These are phyloP conservation scores for Speoplatyrhinus poulsoni DNA, from an alignment of 2,113 vertebrate genomes.

Conservation along the genomic window DNA sequence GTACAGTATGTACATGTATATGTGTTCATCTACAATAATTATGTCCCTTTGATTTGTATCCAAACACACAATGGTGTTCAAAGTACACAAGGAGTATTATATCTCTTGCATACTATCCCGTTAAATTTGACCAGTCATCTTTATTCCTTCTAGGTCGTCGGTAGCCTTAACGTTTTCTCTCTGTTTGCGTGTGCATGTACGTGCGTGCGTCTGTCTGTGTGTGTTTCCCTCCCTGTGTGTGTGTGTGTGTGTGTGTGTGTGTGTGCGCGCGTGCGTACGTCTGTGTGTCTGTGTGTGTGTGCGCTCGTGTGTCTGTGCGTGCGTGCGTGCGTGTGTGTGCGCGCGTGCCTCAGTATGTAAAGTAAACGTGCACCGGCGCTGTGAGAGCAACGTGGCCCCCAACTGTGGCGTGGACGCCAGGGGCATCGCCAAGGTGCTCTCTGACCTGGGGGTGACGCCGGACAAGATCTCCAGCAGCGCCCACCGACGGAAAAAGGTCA, in stretches of 20 bases:
- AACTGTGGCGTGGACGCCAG: slow-evolving; percentile 95
- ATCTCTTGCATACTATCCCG: no score
- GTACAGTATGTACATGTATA: no score
- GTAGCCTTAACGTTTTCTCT: neutral
- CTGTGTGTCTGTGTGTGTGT: slow-evolving; percentile 31
- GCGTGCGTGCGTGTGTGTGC: slow-evolving; percentile 34
- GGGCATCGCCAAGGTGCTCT: slow-evolving; percentile 93
- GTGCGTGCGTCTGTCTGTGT: neutral
- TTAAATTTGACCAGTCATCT: no score
- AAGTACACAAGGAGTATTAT: no score
- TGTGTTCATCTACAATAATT: no score
- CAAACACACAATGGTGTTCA: no score
- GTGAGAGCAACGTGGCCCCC: slow-evolving; percentile 95
- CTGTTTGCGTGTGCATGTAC: neutral
- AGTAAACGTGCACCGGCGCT: slow-evolving; percentile 96
- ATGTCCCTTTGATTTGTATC: no score
- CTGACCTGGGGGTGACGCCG: slow-evolving; percentile 94
- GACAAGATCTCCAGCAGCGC: slow-evolving; percentile 94
- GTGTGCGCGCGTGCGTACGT: slow-evolving; percentile 2
- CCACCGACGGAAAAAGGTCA: slow-evolving; percentile 91
- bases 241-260: slow-evolving; percentile 1
- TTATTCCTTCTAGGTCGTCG: no score
- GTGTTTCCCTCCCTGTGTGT: neutral
- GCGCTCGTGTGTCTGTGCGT: neutral
- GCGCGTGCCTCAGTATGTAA: slow-evolving; percentile 85